Conservation (phyloP, 2,888 invertebrate species). For the Aphidius colemani region DNA sequence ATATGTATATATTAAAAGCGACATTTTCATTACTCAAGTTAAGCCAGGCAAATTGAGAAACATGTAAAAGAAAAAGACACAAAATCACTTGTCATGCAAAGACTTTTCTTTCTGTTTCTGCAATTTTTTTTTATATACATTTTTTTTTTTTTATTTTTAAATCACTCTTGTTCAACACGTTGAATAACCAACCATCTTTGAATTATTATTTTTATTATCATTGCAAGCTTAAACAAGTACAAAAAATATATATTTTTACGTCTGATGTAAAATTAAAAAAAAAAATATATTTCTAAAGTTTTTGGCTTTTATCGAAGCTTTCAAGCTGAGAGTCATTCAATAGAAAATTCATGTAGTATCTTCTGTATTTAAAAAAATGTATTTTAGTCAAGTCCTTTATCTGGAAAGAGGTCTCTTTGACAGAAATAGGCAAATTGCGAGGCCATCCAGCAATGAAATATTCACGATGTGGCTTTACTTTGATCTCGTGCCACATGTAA, state of each 20-base stretch:
- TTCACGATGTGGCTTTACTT: slow-evolving; percentile 5
- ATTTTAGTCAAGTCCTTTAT: slow-evolving; percentile 9
- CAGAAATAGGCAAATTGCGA: slow-evolving; percentile 15
- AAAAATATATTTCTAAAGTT: too few species aligned
- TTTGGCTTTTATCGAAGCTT: background rate
- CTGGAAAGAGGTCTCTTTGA: slow-evolving; percentile 11
- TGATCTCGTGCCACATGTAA: slow-evolving; percentile 2
- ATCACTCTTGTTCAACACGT: background rate
- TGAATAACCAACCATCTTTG: slow-evolving; percentile 2
- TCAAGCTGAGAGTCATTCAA: background rate
- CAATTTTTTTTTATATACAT: too few species aligned
- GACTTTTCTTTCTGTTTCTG: background rate
- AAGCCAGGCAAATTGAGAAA: too few species aligned
- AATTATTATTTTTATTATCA: slow-evolving; percentile 5
- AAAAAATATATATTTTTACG: background rate
- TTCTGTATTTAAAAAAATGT: background rate
- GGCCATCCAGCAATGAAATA: slow-evolving; percentile 13
- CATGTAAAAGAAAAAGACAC: background rate
- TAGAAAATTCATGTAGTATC: background rate
- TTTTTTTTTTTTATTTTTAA: background rate
- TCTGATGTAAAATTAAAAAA: too few species aligned
- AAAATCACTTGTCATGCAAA: slow-evolving; percentile 17
- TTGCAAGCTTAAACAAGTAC: background rate
- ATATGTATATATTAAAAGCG: too few species aligned
- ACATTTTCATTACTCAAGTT: too few species aligned